Evolutionary conservation across 2,888 invertebrate species (phyloP), one percentile per base, ranked within the genome.

Genomic region (Coecobrya sp.): DNA sequence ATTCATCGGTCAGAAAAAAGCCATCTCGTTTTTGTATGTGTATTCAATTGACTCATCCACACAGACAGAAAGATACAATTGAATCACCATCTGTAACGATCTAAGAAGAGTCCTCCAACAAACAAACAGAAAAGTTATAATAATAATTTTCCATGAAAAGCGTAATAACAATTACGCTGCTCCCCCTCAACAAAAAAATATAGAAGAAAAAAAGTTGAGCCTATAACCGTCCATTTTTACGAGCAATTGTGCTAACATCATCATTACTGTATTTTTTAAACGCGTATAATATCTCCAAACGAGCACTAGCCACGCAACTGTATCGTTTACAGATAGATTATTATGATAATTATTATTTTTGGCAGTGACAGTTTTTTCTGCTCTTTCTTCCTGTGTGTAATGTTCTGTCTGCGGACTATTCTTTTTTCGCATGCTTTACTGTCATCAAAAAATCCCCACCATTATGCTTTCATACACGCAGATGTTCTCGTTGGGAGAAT

Each of bases 291-390:
- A 1, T 81, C 19, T 22, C 68, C 30, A 89, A 93, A 93, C 65
- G 93, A 87, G 36, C 22, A 55, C 49, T 88, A 93, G 79, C 88
- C 93, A 93, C 91, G 93, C 91, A 93, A 88, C 76, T 82, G 16
- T 85, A 91, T 84, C 93, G 91, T 93, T 93, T 87, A 93, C 93
- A 93, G 91, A 91, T 84, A 91, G 85, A 89, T 89, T 89, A 89
- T 89, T 89, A 89, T 89, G 81, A 89, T 89, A 89, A 89, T 89
- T 82, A 89, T 70, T 59, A 82, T 81, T 55, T 81, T 81, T 82
- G 68, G 52, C 89, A 82, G 89, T 68, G 42, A 62, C 52, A 87
- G 59, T 59, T 55, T 55, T 65, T 27, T 27, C 65, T 27, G 4
- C 25, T 8, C 19, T 16, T 81, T 84, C 59, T 84, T 62, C 30